A percentile compares a stretch with the other conserved stretches of the same genome.
Conservation (phyloP, 1,140 invertebrate genomes). For the Semibalanus balanoides region DNA sequence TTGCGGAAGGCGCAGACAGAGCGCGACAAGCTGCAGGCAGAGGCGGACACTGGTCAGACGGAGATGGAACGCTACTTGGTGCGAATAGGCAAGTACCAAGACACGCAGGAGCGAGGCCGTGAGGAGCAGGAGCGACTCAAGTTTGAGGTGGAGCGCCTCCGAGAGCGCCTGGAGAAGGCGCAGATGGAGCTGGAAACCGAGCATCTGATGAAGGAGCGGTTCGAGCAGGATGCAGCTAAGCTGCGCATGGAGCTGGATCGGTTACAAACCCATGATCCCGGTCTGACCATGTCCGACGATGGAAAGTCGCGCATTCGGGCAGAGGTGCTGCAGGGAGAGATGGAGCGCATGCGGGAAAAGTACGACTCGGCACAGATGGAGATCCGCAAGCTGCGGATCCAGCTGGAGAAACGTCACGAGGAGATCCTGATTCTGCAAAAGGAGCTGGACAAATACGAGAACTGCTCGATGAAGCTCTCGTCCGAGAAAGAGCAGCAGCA, state of each 20-base stretch:
- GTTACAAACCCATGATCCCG: constrained; percentile 28
- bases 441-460: constrained; percentile 30
- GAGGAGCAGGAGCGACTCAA: constrained; percentile 64
- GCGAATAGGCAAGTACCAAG: constrained; percentile 60
- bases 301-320: constrained; percentile 62
- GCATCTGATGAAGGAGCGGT: constrained; percentile 39
- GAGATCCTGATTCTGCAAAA: constrained; percentile 40
- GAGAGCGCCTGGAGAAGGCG: constrained; percentile 66
- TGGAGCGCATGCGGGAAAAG: constrained; percentile 55
- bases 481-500: constrained; percentile 41
- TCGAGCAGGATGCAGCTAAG: constrained; percentile 45
- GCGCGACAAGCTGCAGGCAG: constrained; percentile 48
- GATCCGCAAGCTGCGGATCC: constrained; percentile 47
- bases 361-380: constrained; percentile 56
- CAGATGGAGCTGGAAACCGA: constrained; percentile 57
- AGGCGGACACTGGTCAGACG: constrained; percentile 48
- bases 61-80: constrained; percentile 57
- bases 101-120: constrained; percentile 52
- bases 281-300: constrained; percentile 38
- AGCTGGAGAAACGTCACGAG: constrained; percentile 25
- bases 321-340: constrained; percentile 41
- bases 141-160: constrained; percentile 64
- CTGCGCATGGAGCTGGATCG: constrained; percentile 54
- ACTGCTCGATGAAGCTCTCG: constrained; percentile 47
- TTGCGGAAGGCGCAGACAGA: constrained; percentile 63